Evolutionary conservation across 2,888 invertebrate species (phyloP), one percentile per base, ranked within the genome.

Genomic region (Hesperia comma): DNA sequence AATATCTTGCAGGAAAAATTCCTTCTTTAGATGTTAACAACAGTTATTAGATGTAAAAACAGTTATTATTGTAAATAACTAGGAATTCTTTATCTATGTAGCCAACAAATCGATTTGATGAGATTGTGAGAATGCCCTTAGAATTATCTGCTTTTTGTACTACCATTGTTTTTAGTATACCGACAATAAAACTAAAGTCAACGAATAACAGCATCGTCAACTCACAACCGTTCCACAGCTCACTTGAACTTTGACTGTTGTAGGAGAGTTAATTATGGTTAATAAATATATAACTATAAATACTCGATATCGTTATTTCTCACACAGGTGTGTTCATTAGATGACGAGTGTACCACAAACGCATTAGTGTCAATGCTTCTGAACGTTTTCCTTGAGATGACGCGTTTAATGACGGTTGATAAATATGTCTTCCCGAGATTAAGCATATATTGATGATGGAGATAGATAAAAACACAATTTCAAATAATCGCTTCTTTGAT

Each of bases 361-460:
- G 33, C 55, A 63, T 63, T 63, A 55, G 46, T 55, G 55, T 46
- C 55, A 55, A 55, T 55, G 62, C 55, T 43, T 63, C 15, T 15
- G 62, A 33, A 43, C 55, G 62, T 55, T 63, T 63, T 46, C 61
- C 54, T 62, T 55, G 54, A 12, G 15, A 12, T n/a, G 54, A 54
- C 40, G 40, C 15, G 37, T 37, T 37, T 37, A 37, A 37, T 37
- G 37, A 10, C 10, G 37, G 37, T 10, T 37, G 37, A 37, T 37
- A 37, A 37, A 37, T 37, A 37, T 5, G 26, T 37, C 33, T 33
- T 33, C 33, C 8, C 33, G 33, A n/a, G n/a, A n/a, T 21, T 17
- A 41, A 6, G 10, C 19, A 8, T 6, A 53, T 51, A 8, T 26
- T 61, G 40, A 61, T 61, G 6, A 19, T 14, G 14, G n/a, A 17